A percentile compares a stretch with the other conserved stretches of the same genome.
phyloP scores from a whole-genome alignment of 2,888 invertebrate genomes.

The Malthinus flaveolus region DNA sequence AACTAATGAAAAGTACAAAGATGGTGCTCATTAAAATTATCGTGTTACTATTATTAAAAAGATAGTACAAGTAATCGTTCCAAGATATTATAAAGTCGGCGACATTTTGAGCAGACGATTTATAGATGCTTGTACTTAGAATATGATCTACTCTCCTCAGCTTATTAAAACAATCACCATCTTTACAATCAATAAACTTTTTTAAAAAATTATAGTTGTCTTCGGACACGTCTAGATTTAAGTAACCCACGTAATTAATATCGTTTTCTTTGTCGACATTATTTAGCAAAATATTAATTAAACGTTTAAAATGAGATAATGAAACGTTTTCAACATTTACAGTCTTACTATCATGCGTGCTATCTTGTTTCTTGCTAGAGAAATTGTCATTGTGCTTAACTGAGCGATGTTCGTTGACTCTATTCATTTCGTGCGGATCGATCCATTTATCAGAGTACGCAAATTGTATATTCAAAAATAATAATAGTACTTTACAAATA shows the following conservation, averaged over 20 bases:
- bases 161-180: constrained; percentile 7
- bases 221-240: constrained; percentile 15
- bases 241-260: constrained; percentile 15
- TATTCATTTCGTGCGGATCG: too few relatives aligned
- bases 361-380: too few relatives aligned
- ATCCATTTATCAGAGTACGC: too few relatives aligned
- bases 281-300: constrained; percentile 23
- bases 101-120: constrained; percentile 7
- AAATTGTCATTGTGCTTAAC: too few relatives aligned
- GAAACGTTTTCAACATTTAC: too few relatives aligned
- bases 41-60: constrained; percentile 24
- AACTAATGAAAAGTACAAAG: constrained; percentile 25
- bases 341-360: too few relatives aligned
- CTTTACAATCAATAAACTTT: constrained; percentile 8
- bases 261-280: constrained; percentile 5
- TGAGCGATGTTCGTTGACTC: too few relatives aligned
- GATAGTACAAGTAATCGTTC: constrained; percentile 25
- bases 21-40: constrained; percentile 15
- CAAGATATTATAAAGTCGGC: constrained; percentile 14
- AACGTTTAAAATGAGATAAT: constrained; percentile 24
- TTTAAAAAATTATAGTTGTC: constrained; percentile 20
- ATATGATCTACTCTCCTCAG: constrained; percentile 23
- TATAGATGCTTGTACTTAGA: constrained; percentile 13
- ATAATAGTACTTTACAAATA: too few relatives aligned
- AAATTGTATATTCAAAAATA: too few relatives aligned